phyloP scores from a whole-genome alignment of 2,113 vertebrate species.

The Lathamus discolor region DNA sequence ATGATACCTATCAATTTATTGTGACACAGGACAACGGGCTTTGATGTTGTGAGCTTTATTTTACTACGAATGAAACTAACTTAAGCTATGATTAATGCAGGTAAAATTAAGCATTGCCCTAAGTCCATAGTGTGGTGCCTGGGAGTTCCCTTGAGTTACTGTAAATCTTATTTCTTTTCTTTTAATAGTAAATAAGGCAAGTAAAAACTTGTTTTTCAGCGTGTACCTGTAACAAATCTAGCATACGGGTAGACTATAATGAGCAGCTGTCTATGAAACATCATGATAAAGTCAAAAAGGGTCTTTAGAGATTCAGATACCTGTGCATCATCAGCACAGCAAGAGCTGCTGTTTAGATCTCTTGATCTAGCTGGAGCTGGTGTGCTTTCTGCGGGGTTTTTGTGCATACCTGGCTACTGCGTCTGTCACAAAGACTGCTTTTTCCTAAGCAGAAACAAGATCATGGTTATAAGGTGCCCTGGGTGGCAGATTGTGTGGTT shows the following conservation, averaged over 20 bases:
- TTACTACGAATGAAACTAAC: neutral
- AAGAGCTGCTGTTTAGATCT: neutral
- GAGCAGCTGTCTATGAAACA: neutral
- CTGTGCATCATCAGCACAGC: neutral
- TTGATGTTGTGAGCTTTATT: neutral
- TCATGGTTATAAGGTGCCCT: neutral
- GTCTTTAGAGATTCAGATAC: neutral
- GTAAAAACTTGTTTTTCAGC: neutral
- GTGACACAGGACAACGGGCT: neutral
- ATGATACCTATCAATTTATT: neutral
- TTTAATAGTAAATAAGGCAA: neutral
- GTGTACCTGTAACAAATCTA: too few species aligned
- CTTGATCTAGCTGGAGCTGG: neutral
- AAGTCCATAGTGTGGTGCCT: neutral
- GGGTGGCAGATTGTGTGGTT: neutral
- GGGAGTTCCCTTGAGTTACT: neutral
- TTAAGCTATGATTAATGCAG: neutral
- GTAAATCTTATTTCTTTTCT: neutral
- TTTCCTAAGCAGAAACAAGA: neutral
- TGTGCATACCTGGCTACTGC: neutral
- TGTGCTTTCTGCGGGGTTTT: accelerated
- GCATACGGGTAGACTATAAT: neutral
- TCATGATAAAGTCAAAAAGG: neutral
- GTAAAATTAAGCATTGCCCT: neutral
- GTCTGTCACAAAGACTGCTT: neutral